Evolutionary conservation across 2,113 vertebrate genomes (phyloP), one percentile per base, ranked within the genome.

Genomic region (Neodontobutis hainanensis): DNA sequence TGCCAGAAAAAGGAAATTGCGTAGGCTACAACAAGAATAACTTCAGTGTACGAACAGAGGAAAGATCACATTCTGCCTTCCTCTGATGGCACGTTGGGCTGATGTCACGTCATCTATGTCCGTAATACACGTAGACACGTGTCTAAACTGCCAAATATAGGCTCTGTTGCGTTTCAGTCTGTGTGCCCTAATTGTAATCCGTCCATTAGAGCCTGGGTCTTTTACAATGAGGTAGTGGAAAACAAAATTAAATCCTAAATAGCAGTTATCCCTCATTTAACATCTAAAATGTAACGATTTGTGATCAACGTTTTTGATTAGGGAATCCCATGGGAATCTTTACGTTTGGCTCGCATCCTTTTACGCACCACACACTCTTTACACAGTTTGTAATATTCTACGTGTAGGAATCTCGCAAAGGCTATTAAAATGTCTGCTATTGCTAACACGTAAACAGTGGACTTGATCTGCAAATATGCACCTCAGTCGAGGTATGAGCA

Each of bases 181-280:
- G 14, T 32, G 38, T 67, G 34, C 46, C 38, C 90, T 85, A 86
- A 88, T 86, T 91, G 85, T 91, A 87, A 92, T 93, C 85, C 4
- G 16, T 38, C 12, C 50, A 10, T 70, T 63, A 12, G 67, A 76
- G 4, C 15, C 14, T 46, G 44, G 12, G 32, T 55, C 34, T 61
- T 57, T 53, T 40, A 47, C 40, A 32, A 52, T 72, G 60, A 81
- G 68, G 66, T 40, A 55, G 47, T 64, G 38, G 58, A 61, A 68
- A 55, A 43, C 12, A 12, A 46, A 45, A 46, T 36, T 16, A 38
- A 77, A 47, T 12, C 52, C 19, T 43, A 2, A 9, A 16, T 43
- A 69, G 12, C 44, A 52, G 15, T 11, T 11, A 45, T 15, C 3
- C 9, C 0, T 34, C 15, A 47, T 36, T 7, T 8, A 7, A 1